Conservation (phyloP, 2,797 vertebrate species). For the Cryptoprocta ferox region DNA sequence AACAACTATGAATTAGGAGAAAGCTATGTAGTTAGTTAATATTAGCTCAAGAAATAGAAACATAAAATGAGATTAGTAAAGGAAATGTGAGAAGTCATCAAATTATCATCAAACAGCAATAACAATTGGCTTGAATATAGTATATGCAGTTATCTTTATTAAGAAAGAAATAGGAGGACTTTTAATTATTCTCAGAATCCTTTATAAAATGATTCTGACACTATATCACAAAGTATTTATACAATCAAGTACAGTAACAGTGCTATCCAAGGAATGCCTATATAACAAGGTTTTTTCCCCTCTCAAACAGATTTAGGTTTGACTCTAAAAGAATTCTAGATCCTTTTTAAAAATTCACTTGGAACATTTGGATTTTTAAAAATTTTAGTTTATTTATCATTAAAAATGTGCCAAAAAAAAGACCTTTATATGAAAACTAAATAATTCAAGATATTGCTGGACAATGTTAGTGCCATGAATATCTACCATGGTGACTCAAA, state of each 20-base stretch:
- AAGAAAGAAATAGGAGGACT: not conserved
- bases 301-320: slow-evolving; percentile 16
- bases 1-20: slow-evolving; percentile 29
- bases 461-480: not conserved
- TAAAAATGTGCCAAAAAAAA: slow-evolving; percentile 34
- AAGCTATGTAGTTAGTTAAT: not conserved
- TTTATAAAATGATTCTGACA: not conserved
- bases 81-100: slow-evolving; percentile 15
- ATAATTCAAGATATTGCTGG: slow-evolving; percentile 20
- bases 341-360: slow-evolving; percentile 38
- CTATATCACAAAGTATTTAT: not conserved
- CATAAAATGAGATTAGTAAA: slow-evolving; percentile 32
- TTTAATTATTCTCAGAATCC: not conserved
- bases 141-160: not conserved
- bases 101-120: slow-evolving; percentile 13
- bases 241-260: not conserved
- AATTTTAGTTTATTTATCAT: not conserved
- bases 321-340: slow-evolving; percentile 41
- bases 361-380: slow-evolving; percentile 28
- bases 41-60: slow-evolving; percentile 24
- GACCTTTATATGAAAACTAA: slow-evolving; percentile 21
- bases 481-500: not conserved
- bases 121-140: not conserved
- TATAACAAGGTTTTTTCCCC: not conserved
- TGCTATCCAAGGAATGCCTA: not conserved